These are phyloP conservation scores for Macaria liturata DNA, from an alignment of 2,888 invertebrate species.

Conservation along the genomic window DNA sequence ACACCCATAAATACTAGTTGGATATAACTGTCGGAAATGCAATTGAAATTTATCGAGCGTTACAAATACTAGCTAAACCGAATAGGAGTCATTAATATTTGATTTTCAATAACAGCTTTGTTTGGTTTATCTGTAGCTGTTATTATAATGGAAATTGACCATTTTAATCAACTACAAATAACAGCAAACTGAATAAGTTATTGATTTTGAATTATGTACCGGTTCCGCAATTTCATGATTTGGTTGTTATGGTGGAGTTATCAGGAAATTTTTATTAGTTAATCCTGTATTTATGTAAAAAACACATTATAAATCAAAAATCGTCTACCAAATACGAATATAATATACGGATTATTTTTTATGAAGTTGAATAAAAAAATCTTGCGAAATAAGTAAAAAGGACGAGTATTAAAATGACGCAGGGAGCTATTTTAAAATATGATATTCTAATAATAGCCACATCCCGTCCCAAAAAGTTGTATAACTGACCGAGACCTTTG, in stretches of 20 bases:
- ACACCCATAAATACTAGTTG: constrained; percentile 14
- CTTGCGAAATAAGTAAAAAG: background rate
- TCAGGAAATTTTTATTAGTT: too few species aligned
- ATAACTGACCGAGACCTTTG: constrained; percentile 21
- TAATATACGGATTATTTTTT: background rate
- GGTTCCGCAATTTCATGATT: background rate
- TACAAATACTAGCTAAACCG: constrained; percentile 36
- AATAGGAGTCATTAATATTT: constrained; percentile 47
- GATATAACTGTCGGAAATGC: constrained; percentile 29
- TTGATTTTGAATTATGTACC: constrained; percentile 11
- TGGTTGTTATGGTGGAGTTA: background rate
- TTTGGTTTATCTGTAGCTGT: constrained; percentile 36
- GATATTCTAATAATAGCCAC: too few species aligned
- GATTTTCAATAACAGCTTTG: constrained; percentile 48
- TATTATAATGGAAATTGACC: constrained; percentile 23
- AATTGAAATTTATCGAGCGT: constrained; percentile 34
- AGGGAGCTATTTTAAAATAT: too few species aligned
- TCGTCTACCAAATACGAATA: background rate
- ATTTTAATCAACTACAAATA: constrained; percentile 9
- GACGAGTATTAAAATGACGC: too few species aligned
- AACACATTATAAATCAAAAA: background rate
- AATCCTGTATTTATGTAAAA: background rate
- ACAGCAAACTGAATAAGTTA: constrained; percentile 5
- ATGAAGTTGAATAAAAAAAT: background rate
- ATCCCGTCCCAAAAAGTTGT: constrained; percentile 1